phyloP scores from a whole-genome alignment of 2,113 vertebrate genomes.

The Passerina amoena region DNA sequence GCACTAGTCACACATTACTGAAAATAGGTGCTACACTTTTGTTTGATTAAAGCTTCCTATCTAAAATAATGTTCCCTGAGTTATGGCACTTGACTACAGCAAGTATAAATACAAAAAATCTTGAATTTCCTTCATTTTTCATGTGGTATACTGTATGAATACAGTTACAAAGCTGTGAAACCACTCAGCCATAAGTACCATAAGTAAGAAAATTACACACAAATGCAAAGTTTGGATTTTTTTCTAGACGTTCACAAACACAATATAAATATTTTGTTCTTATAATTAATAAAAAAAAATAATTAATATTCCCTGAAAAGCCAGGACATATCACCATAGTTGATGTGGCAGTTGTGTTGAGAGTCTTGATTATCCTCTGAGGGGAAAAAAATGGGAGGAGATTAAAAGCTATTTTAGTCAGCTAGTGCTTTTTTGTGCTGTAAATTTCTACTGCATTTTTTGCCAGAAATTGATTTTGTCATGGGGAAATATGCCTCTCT shows the following conservation, averaged over 20 bases:
- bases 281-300: background rate
- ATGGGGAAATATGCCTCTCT: background rate
- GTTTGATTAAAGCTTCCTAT: background rate
- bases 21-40: background rate
- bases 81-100: background rate
- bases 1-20: accelerated
- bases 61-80: background rate
- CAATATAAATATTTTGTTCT: background rate
- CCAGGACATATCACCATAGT: background rate
- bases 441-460: slow-evolving; percentile 5
- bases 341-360: background rate
- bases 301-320: background rate
- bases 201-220: background rate
- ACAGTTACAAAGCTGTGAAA: background rate
- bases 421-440: background rate
- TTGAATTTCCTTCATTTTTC: background rate
- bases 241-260: background rate
- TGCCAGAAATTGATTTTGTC: slow-evolving; percentile 13
- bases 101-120: background rate
- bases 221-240: background rate
- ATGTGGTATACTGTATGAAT: background rate
- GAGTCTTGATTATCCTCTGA: slow-evolving; percentile 16
- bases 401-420: slow-evolving; percentile 12
- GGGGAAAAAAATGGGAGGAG: background rate
- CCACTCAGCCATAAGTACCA: background rate